Evolutionary conservation across 2,888 invertebrate genomes (phyloP), one percentile per base, ranked within the genome.

Genomic region (Hemistola chrysoprasaria): DNA sequence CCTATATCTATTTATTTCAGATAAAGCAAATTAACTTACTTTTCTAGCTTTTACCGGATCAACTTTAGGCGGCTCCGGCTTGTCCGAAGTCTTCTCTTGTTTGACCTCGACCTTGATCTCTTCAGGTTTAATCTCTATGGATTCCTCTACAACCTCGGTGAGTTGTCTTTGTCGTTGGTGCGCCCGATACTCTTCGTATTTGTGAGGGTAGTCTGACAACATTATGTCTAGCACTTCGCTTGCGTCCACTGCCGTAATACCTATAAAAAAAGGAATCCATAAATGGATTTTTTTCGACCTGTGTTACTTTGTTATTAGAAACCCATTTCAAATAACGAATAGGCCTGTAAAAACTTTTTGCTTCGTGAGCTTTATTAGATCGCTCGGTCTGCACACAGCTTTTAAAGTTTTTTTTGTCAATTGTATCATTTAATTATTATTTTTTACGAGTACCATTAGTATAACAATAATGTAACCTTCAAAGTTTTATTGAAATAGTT

Each of bases 181-280:
- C 52, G 93, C 92, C 38, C 95, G 92, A 73, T 95, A 96, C 68
- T 98, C 98, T 76, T 97, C 96, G 72, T 97, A 98, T 69, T 98
- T 98, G 47, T 95, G 95, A 27, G 96, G 97, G 80, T 98, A 99
- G 83, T 99, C 99, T 21, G 94, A 93, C 55, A 95, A 93, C 97
- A 99, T 97, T 40, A 99, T 94, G 71, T 99, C 98, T 56, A 98
- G 89, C 31, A 99, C 96, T 77, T 98, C 98, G 31, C 96, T 95
- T 47, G 96, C 96, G 64, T 94, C 93, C 3, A 98, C 93, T 0
- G 98, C 98, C 1, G 98, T 98, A 54, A 98, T 87, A 52, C 97
- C 93, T 92, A 50, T 27, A 7, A 11, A 29, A 8, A 6, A 27
- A 24, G 2, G 30, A 23, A 8, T 9, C 21, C 8, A 9, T 29